Evolutionary conservation across 2,797 vertebrate genomes (phyloP).

Genomic region (Hemitrygon akajei): DNA sequence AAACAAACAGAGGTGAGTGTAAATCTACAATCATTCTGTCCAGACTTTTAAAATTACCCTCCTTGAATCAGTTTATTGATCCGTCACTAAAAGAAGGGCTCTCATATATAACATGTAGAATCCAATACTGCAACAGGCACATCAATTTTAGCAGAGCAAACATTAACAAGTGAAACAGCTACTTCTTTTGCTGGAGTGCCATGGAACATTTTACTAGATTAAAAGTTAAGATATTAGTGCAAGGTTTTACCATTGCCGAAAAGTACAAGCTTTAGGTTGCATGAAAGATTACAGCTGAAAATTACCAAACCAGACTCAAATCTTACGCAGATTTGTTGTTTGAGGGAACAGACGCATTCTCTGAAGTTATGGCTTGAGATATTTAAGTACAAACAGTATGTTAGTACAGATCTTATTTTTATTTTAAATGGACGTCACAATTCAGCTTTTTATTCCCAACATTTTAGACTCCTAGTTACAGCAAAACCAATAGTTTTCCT

Average conservation of each 20-base stretch:
- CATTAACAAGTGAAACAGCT: not conserved
- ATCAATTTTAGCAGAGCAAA: not conserved
- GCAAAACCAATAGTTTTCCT: not conserved
- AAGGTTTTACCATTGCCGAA: not conserved
- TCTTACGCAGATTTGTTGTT: not conserved
- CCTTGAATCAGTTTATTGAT: not conserved
- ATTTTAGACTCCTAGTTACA: not conserved
- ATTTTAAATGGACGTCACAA: not conserved
- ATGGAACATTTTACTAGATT: too few relatives aligned
- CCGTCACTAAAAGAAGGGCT: not conserved
- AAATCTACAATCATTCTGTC: not conserved
- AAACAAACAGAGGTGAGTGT: not conserved
- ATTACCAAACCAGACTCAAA: not conserved
- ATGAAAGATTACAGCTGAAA: not conserved
- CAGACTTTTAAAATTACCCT: not conserved
- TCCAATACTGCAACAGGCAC: not conserved
- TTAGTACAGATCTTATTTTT: not conserved
- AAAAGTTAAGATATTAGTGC: not conserved
- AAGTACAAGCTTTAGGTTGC: not conserved
- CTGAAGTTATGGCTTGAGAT: not conserved
- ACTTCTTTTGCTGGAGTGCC: not conserved
- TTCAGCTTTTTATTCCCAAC: not conserved
- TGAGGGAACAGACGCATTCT: not conserved
- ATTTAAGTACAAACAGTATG: not conserved
- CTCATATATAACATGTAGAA: not conserved